These are phyloP conservation scores for Drosophila santomea DNA, from an alignment of 1,140 invertebrate genomes.

Conservation along the genomic window DNA sequence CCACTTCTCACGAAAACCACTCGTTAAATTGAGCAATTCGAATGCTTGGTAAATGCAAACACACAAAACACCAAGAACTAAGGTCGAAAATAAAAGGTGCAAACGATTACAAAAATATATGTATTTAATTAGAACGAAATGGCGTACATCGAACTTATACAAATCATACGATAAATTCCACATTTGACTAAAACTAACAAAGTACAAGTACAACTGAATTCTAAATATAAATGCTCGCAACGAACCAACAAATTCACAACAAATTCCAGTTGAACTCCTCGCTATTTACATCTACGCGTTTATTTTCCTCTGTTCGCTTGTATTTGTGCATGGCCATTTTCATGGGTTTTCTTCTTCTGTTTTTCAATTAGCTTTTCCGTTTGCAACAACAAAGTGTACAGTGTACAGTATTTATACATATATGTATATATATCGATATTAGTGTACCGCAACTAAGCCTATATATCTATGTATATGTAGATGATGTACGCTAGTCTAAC, in stretches of 20 bases:
- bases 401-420: conserved; percentile 46
- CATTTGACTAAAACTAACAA: conserved; percentile 52
- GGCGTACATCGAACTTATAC: conserved; percentile 44
- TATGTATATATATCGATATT: conserved; percentile 37
- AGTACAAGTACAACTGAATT: conserved; percentile 35
- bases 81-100: neutral
- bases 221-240: conserved; percentile 52
- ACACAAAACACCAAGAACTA: neutral
- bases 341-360: conserved; percentile 18
- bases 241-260: conserved; percentile 43
- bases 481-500: conserved; percentile 31
- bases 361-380: conserved; percentile 23
- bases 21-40: conserved; percentile 63
- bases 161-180: conserved; percentile 69
- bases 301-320: conserved; percentile 17
- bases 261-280: conserved; percentile 38
- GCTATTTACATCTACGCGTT: conserved; percentile 41
- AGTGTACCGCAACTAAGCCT: conserved; percentile 16
- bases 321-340: conserved; percentile 42
- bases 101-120: conserved; percentile 47
- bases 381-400: conserved; percentile 61
- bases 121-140: conserved; percentile 51
- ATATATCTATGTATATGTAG: conserved; percentile 7
- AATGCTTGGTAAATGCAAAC: conserved; percentile 32
- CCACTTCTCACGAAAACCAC: conserved; percentile 10